Conservation (phyloP, 2,888 invertebrate species). For the Hypercompe scribonia region DNA sequence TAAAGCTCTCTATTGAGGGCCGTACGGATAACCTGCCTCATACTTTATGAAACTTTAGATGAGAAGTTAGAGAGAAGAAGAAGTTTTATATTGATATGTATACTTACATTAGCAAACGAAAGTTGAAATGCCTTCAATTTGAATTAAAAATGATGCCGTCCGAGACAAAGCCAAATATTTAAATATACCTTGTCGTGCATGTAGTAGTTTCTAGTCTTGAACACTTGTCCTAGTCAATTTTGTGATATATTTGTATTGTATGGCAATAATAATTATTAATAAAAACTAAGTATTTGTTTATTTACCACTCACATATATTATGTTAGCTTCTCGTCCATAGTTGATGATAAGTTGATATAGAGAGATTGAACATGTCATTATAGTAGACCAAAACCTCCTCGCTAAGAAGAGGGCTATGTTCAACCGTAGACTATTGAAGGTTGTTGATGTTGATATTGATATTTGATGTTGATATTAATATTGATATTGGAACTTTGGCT, state of each 20-base stretch:
- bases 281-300: background rate
- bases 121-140: background rate
- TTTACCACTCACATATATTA: background rate
- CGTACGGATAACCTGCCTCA: too few relatives aligned
- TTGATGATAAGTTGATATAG: too few relatives aligned
- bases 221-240: slow-evolving; percentile 2
- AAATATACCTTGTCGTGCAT: background rate
- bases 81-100: background rate
- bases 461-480: background rate
- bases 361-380: too few relatives aligned
- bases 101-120: background rate
- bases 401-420: too few relatives aligned
- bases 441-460: too few relatives aligned
- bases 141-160: background rate
- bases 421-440: too few relatives aligned
- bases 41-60: background rate
- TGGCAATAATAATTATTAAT: background rate
- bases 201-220: background rate
- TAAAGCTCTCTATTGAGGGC: too few relatives aligned
- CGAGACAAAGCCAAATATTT: background rate
- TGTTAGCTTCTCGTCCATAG: background rate
- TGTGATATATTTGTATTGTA: slow-evolving; percentile 2
- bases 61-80: background rate
- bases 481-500: background rate
- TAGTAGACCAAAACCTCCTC: too few relatives aligned